Evolutionary conservation across 2,797 vertebrate species (phyloP).

Genomic region (Brachymystax lenok): DNA sequence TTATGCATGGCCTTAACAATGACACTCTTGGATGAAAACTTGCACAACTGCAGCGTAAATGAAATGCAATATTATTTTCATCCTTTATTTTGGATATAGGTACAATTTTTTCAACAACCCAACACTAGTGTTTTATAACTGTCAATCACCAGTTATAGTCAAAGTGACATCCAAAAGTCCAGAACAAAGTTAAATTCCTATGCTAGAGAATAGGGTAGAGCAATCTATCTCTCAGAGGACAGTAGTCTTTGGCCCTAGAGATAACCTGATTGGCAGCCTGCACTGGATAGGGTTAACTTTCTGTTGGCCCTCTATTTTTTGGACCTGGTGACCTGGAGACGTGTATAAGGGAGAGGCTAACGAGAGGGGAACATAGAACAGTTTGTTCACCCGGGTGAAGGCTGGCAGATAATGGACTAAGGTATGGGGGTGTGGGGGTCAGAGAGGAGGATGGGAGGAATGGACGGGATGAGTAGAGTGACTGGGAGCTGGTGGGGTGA

Average conservation of each 20-base stretch:
- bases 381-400: conserved; percentile 50
- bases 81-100: too few species aligned
- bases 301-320: conserved; percentile 34
- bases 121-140: not conserved
- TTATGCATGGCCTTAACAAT: not conserved
- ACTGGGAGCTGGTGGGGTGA: not conserved
- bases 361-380: conserved; percentile 26
- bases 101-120: too few species aligned
- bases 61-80: not conserved
- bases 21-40: not conserved
- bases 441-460: not conserved
- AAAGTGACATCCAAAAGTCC: not conserved
- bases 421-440: conserved; percentile 2
- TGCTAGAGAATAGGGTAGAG: not conserved
- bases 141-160: not conserved
- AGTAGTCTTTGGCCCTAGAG: conserved; percentile 1
- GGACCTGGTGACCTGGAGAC: conserved; percentile 46
- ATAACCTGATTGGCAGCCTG: not conserved
- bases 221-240: not conserved
- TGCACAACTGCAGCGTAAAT: not conserved
- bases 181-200: not conserved
- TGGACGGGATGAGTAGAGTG: conserved; percentile 2
- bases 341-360: conserved; percentile 20
- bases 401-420: conserved; percentile 38
- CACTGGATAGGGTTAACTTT: conserved; percentile 1